Conservation (phyloP, 2,113 vertebrate species). For the Todiramphus chloris region DNA sequence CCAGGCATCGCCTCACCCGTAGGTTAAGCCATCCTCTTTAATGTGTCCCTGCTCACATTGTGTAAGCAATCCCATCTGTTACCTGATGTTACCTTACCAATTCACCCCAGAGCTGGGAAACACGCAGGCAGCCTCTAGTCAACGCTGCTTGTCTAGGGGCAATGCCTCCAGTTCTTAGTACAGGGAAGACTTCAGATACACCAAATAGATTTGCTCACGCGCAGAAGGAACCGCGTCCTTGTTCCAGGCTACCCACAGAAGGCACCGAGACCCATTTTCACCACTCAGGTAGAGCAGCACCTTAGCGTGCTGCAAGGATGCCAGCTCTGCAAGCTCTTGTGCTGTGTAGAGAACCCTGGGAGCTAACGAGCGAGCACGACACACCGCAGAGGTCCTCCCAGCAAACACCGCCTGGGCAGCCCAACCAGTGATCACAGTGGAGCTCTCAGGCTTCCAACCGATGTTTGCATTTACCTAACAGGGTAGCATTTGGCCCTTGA, state of each 20-base stretch:
- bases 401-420: not conserved
- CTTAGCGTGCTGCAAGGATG: not conserved
- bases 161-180: not conserved
- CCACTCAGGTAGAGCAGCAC: not conserved
- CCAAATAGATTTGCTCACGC: not conserved
- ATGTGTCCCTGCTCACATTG: not conserved
- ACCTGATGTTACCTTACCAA: not conserved
- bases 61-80: not conserved
- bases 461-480: not conserved
- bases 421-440: not conserved
- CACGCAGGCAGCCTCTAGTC: not conserved
- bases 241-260: not conserved
- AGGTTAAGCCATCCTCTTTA: not conserved
- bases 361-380: not conserved
- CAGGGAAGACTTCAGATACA: not conserved
- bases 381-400: not conserved
- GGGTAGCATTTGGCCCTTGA: not conserved
- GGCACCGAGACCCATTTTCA: not conserved
- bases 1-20: not conserved
- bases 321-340: not conserved
- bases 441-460: not conserved
- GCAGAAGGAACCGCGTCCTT: not conserved
- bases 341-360: not conserved
- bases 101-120: fast-evolving
- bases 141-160: not conserved